These are phyloP conservation scores for Melanogrammus aeglefinus DNA, from an alignment of 2,797 vertebrate species.

Conservation along the genomic window DNA sequence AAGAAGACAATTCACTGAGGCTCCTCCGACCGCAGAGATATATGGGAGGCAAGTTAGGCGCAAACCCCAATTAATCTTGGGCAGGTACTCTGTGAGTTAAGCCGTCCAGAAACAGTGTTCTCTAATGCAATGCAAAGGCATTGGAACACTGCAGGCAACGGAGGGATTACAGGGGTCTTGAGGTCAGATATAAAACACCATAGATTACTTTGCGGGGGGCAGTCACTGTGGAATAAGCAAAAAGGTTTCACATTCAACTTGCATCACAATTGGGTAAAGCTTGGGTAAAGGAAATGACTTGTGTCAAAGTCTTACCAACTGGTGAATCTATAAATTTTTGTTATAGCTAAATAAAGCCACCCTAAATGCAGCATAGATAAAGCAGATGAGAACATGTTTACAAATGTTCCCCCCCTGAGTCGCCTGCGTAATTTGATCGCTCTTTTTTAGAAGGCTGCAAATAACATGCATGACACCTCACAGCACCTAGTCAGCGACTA, in stretches of 20 bases:
- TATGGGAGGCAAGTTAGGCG: slow-evolving; percentile 6
- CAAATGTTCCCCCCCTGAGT: background rate
- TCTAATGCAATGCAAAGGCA: slow-evolving; percentile 7
- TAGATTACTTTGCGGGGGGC: background rate
- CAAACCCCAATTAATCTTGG: slow-evolving; percentile 32
- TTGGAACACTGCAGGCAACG: slow-evolving; percentile 7
- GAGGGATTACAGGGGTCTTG: background rate
- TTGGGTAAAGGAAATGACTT: background rate
- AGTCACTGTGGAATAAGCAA: background rate
- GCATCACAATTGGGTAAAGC: background rate
- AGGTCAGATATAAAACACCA: slow-evolving; percentile 4
- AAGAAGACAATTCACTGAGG: background rate
- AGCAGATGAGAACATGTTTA: background rate
- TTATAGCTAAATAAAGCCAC: background rate
- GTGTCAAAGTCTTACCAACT: background rate
- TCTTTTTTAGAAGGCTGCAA: background rate
- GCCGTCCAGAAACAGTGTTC: background rate
- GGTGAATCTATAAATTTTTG: background rate
- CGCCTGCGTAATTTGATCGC: background rate
- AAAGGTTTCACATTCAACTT: background rate
- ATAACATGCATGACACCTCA: background rate
- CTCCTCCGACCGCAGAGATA: background rate
- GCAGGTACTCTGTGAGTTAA: slow-evolving; percentile 15
- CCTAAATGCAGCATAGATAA: background rate
- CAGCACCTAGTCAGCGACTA: no score